These are phyloP conservation scores for Oryzaephilus surinamensis DNA, from an alignment of 1,140 invertebrate species.

Conservation along the genomic window DNA sequence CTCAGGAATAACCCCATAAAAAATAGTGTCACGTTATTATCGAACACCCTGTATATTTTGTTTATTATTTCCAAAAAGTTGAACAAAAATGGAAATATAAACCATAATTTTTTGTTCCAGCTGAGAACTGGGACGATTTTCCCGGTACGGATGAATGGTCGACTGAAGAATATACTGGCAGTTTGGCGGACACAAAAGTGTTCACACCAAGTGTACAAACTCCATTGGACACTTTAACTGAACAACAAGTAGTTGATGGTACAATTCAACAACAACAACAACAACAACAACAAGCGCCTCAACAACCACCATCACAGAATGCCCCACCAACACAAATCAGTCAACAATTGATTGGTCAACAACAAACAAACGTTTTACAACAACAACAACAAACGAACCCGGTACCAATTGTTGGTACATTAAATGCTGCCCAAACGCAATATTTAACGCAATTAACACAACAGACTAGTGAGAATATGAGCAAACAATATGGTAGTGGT, in stretches of 20 bases:
- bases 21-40: too few relatives aligned
- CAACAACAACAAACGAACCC: slow-evolving; percentile 19
- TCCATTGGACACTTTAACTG: slow-evolving; percentile 6
- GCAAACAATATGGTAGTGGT: slow-evolving; percentile 15
- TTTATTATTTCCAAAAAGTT: too few relatives aligned
- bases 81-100: too few relatives aligned
- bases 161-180: slow-evolving; percentile 89
- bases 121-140: slow-evolving; percentile 37
- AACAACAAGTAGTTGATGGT: slow-evolving; percentile 1
- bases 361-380: slow-evolving; percentile 11
- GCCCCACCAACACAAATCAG: too few relatives aligned
- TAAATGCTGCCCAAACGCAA: slow-evolving; percentile 60
- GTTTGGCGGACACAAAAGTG: slow-evolving; percentile 88
- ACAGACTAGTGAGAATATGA: slow-evolving; percentile 37
- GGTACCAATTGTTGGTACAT: slow-evolving; percentile 31
- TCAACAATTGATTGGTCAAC: slow-evolving; percentile 6
- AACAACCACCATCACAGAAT: too few relatives aligned
- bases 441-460: slow-evolving; percentile 55
- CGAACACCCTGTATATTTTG: too few relatives aligned
- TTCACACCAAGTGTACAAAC: slow-evolving; percentile 60
- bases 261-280: too few relatives aligned
- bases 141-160: slow-evolving; percentile 77
- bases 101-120: slow-evolving; percentile 8
- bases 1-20: too few relatives aligned
- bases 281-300: too few relatives aligned